phyloP scores from a whole-genome alignment of 2,888 invertebrate species.

The Drosophila eohydei region DNA sequence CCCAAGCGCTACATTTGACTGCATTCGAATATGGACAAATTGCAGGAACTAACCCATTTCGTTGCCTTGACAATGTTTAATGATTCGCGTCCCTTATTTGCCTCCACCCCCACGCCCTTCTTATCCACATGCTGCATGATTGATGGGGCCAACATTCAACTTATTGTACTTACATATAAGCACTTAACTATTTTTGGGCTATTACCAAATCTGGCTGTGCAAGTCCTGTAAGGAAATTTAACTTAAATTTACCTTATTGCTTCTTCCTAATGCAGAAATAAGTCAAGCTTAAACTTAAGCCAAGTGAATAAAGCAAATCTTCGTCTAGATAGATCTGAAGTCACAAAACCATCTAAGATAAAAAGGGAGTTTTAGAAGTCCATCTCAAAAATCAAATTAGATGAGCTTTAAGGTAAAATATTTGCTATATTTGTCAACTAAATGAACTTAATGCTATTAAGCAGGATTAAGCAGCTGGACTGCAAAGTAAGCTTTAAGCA shows the following conservation, averaged over 20 bases:
- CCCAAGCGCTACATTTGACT: conserved; percentile 39
- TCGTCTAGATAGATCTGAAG: neutral
- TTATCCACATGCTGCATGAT: conserved; percentile 10
- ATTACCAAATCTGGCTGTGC: conserved; percentile 28
- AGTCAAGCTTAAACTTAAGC: neutral
- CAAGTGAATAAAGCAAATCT: neutral
- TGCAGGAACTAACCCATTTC: conserved; percentile 65
- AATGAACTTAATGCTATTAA: neutral
- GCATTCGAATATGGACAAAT: conserved; percentile 72
- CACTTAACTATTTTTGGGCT: conserved; percentile 17
- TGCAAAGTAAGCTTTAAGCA: neutral
- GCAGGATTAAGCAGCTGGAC: neutral
- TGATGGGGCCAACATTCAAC: conserved; percentile 22
- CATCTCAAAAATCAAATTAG: too few relatives aligned
- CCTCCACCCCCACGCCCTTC: neutral
- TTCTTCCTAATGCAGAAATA: neutral
- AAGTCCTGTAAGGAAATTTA: conserved; percentile 2
- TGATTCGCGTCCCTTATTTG: conserved; percentile 30
- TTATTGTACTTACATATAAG: conserved; percentile 4
- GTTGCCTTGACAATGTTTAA: conserved; percentile 51
- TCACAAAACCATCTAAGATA: neutral
- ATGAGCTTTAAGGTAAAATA: too few relatives aligned
- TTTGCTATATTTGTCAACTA: too few relatives aligned
- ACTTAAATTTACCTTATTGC: conserved; percentile 5
- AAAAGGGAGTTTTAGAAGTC: neutral